Evolutionary conservation across 2,113 vertebrate genomes (phyloP).

Genomic region (Aleadryas rufinucha): DNA sequence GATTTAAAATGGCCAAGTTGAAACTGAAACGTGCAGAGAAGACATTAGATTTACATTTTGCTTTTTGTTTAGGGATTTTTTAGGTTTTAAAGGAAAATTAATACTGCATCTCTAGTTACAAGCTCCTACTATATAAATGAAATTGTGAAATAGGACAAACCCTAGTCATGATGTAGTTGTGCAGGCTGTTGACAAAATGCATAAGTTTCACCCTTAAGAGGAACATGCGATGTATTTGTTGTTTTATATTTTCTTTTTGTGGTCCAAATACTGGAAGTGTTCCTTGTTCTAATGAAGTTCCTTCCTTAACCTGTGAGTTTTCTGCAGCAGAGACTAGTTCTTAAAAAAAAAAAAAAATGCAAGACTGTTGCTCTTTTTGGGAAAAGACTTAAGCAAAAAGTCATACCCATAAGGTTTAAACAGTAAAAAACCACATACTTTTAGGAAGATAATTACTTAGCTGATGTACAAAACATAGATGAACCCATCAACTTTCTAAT

Average conservation of each 20-base stretch:
- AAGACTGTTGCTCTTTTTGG: not conserved
- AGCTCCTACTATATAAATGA: not conserved
- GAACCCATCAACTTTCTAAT: not conserved
- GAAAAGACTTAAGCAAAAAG: not conserved
- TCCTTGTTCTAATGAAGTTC: constrained; percentile 58
- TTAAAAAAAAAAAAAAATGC: constrained; percentile 19
- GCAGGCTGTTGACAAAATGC: constrained; percentile 98
- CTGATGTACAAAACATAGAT: not conserved
- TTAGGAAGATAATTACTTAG: not conserved
- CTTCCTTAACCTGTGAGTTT: constrained; percentile 67
- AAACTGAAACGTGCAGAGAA: not conserved
- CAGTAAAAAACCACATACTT: not conserved
- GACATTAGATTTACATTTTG: not conserved
- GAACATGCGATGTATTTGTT: constrained; percentile 95
- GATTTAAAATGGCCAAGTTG: not conserved
- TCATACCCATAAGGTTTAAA: not conserved
- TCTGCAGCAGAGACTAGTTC: constrained; percentile 83
- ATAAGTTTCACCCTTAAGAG: constrained; percentile 95
- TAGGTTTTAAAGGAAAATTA: not conserved
- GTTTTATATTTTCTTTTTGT: constrained; percentile 73
- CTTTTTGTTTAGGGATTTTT: not conserved
- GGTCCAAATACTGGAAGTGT: constrained; percentile 1
- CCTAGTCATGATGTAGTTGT: constrained; percentile 98
- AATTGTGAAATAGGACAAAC: constrained; percentile 65
- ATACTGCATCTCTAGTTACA: not conserved